These are phyloP conservation scores for Leptura quadrifasciata DNA, from an alignment of 2,888 invertebrate genomes.

Conservation along the genomic window DNA sequence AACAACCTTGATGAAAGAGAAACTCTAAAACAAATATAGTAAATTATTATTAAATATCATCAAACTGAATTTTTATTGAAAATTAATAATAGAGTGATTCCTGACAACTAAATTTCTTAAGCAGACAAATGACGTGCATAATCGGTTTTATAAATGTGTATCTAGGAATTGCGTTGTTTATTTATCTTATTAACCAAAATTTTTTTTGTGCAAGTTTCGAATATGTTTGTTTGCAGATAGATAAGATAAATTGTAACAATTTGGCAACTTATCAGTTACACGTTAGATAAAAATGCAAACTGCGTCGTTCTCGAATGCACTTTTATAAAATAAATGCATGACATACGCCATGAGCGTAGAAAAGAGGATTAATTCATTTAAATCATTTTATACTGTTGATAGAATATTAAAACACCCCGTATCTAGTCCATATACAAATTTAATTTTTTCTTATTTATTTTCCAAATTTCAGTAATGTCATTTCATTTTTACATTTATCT, in stretches of 20 bases:
- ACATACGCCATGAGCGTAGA: not conserved
- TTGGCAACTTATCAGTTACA: not conserved
- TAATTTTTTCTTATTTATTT: no score
- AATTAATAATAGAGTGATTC: not conserved
- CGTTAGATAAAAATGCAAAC: not conserved
- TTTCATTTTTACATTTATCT: no score
- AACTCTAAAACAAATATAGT: not conserved
- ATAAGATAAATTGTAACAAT: slow-evolving; percentile 4
- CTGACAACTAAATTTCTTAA: no score
- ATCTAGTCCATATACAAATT: no score
- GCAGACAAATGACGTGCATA: not conserved
- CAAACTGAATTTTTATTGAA: not conserved
- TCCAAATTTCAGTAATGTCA: no score
- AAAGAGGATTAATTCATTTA: not conserved
- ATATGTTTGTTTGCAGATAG: not conserved
- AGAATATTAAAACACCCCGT: no score
- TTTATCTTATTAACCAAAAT: not conserved
- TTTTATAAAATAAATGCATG: not conserved
- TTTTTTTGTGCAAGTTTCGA: not conserved
- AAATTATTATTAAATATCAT: not conserved
- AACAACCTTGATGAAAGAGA: slow-evolving; percentile 5
- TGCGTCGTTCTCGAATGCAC: not conserved
- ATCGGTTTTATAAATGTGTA: not conserved
- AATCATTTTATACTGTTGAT: no score
- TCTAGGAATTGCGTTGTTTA: not conserved